Percentiles rank a stretch among this genome's conserved stretches.
Conservation (phyloP, 1,140 invertebrate species). For the Pseudomyrmex concolor region DNA sequence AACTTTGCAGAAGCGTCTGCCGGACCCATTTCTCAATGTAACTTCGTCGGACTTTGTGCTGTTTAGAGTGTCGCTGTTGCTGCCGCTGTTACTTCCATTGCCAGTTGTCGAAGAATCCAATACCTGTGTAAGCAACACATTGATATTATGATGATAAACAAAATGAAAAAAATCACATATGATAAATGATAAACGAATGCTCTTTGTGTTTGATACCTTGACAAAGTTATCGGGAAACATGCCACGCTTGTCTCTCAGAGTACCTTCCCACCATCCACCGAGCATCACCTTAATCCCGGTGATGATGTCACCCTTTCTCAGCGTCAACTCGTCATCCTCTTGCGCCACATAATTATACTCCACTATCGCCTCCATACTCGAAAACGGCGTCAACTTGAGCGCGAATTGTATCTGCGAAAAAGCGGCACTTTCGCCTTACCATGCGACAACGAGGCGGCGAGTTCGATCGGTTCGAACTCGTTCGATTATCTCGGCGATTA, state of each 20-base stretch:
- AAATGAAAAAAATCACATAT: too few species aligned
- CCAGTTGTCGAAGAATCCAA: slow-evolving; percentile 57
- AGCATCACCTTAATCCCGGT: slow-evolving; percentile 92
- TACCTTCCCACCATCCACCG: slow-evolving; percentile 99
- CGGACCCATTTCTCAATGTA: slow-evolving; percentile 80
- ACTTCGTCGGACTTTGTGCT: slow-evolving; percentile 76
- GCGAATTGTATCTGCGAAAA: slow-evolving; percentile 31
- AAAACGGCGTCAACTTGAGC: background rate
- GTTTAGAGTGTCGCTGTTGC: slow-evolving; percentile 46
- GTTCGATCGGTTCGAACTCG: slow-evolving; percentile 40
- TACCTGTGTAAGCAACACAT: slow-evolving; percentile 34
- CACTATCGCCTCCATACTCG: slow-evolving; percentile 89
- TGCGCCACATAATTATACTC: slow-evolving; percentile 93
- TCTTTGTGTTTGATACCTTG: slow-evolving; percentile 84
- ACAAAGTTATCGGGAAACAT: slow-evolving; percentile 99
- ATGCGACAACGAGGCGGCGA: slow-evolving; percentile 17
- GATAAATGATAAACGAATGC: background rate
- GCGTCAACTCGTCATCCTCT: slow-evolving; percentile 93
- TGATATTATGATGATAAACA: background rate
- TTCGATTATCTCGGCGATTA: slow-evolving; percentile 1
- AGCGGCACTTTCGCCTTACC: background rate
- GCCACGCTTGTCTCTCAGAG: slow-evolving; percentile 93
- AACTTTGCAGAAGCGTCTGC: slow-evolving; percentile 90
- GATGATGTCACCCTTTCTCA: slow-evolving; percentile 95
- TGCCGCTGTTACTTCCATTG: slow-evolving; percentile 66